A percentile compares a stretch with the other conserved stretches of the same genome.
phyloP scores from a whole-genome alignment of 2,888 invertebrate genomes.

The Anthrax anthrax region DNA sequence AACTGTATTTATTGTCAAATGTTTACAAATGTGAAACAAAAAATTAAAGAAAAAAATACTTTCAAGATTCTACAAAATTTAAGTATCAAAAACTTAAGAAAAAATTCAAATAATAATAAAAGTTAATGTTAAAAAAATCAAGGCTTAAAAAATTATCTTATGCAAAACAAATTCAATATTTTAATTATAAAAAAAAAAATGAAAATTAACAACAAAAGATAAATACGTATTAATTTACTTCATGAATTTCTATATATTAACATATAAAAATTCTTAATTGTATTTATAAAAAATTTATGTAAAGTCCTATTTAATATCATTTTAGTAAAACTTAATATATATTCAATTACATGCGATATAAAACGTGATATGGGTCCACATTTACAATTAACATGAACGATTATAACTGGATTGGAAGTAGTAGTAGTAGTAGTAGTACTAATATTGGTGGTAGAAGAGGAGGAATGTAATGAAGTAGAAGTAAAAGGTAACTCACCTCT shows the following conservation, averaged over 20 bases:
- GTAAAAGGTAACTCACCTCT: slow-evolving; percentile 38
- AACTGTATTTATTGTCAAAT: neutral
- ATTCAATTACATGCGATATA: slow-evolving; percentile 29
- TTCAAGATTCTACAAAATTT: neutral
- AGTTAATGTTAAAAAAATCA: too few species aligned
- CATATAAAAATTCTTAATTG: slow-evolving; percentile 14
- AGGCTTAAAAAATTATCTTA: too few species aligned
- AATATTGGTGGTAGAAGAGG: too few species aligned
- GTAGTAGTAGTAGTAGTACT: neutral
- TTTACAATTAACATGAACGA: slow-evolving; percentile 22
- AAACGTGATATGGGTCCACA: slow-evolving; percentile 34
- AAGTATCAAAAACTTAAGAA: neutral
- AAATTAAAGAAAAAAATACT: neutral
- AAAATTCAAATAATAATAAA: neutral
- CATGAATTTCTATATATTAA: neutral
- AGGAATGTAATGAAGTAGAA: too few species aligned
- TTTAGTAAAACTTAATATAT: slow-evolving; percentile 28
- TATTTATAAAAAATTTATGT: slow-evolving; percentile 26
- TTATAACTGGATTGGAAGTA: neutral
- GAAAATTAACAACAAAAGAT: neutral
- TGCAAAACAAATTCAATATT: neutral
- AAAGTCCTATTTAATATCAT: slow-evolving; percentile 26
- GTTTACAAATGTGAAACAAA: neutral
- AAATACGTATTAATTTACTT: neutral
- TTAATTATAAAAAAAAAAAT: neutral